phyloP scores from a whole-genome alignment of 1,140 invertebrate species.

The Temnothorax curvispinosus region DNA sequence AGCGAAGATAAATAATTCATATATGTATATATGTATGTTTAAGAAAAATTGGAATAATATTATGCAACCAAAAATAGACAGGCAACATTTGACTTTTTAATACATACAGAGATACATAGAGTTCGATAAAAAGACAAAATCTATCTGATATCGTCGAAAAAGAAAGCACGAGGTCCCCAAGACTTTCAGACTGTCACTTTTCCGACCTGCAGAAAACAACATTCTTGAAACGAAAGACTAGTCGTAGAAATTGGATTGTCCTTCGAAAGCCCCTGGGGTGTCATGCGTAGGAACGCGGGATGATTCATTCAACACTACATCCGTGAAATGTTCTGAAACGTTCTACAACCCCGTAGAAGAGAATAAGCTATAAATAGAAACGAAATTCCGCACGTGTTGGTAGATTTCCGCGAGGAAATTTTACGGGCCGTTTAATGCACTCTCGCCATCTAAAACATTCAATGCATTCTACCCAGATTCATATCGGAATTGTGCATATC shows the following conservation, averaged over 20 bases:
- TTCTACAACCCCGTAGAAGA: conserved; percentile 12
- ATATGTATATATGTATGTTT: no score
- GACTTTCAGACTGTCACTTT: conserved; percentile 58
- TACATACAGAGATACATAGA: background rate
- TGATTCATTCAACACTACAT: conserved; percentile 68
- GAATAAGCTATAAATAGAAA: conserved; percentile 43
- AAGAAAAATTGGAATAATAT: conserved; percentile 2
- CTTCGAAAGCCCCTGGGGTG: conserved; percentile 66
- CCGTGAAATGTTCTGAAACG: conserved; percentile 57
- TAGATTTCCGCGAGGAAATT: conserved; percentile 23
- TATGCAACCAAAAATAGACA: background rate
- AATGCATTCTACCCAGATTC: conserved; percentile 7
- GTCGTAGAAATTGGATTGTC: conserved; percentile 73
- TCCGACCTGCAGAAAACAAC: conserved; percentile 63
- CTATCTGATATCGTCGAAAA: conserved; percentile 5
- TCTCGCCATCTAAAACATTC: conserved; percentile 28
- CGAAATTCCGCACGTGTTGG: conserved; percentile 41
- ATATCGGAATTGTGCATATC: conserved; percentile 15
- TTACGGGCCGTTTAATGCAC: conserved; percentile 36
- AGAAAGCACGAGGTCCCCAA: conserved; percentile 4
- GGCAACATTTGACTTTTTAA: background rate
- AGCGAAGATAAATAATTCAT: conserved; percentile 24
- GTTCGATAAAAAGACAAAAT: conserved; percentile 25
- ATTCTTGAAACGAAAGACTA: conserved; percentile 59
- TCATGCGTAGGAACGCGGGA: conserved; percentile 64